A percentile compares a stretch with the other conserved stretches of the same genome.
phyloP scores from a whole-genome alignment of 2,113 vertebrate genomes.

The Aramus guarauna region DNA sequence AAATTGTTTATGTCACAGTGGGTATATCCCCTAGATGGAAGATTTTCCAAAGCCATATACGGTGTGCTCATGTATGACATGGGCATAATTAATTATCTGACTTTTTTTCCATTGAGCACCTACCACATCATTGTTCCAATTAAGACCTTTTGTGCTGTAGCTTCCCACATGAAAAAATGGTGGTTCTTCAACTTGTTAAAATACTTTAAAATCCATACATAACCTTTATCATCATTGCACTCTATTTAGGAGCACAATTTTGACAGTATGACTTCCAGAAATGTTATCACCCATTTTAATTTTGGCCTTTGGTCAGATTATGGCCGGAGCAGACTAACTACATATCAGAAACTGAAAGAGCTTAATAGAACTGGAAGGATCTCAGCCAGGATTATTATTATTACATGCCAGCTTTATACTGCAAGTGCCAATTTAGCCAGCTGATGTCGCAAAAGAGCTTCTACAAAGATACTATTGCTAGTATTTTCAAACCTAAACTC shows the following conservation, averaged over 20 bases:
- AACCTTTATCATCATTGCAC: not conserved
- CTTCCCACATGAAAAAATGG: not conserved
- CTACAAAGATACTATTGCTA: not conserved
- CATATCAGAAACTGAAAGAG: not conserved
- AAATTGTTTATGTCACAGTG: not conserved
- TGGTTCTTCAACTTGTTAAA: not conserved
- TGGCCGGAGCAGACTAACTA: not conserved
- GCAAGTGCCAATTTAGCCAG: not conserved
- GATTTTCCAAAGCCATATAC: not conserved
- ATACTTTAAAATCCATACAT: not conserved
- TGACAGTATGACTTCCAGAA: not conserved
- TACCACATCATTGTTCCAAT: not conserved
- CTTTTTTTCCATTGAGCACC: not conserved
- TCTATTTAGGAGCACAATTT: not conserved
- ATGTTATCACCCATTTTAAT: not conserved
- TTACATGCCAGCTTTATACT: not conserved
- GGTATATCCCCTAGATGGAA: not conserved
- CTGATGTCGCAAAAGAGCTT: constrained; percentile 39
- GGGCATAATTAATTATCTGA: not conserved
- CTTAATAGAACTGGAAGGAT: not conserved
- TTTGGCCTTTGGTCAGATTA: not conserved
- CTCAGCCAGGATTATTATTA: not conserved
- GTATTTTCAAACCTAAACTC: not conserved
- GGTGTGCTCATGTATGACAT: too few relatives aligned
- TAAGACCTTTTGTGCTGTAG: not conserved